Base-by-base conservation (phyloP, 2,113 vertebrate species). In the Leptosomus discolor region DNA sequence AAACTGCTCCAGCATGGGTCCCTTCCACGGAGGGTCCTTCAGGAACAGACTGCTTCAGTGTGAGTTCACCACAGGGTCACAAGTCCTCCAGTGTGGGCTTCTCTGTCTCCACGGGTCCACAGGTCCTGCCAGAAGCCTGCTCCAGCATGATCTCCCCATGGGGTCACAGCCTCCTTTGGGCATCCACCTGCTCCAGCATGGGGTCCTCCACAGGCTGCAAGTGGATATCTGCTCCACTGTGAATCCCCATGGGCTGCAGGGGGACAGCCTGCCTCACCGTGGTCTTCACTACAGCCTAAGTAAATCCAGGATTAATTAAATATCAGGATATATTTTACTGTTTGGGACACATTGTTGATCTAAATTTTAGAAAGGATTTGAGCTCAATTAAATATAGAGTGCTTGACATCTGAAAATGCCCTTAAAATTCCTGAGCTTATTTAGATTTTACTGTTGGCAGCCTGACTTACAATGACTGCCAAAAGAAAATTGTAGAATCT, bases 401-500 rank as follows among this genome's bases (percentile, higher is more conserved):
- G 15, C 15, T 16, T 92, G 76, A 71, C 65, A 68, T 87, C 53
- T 78, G 56, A 89, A 85, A 95, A 97, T 91, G 36, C 43, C 77
- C 41, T 91, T 94, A 85, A 85, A 91, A 94, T 89, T 95, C 51
- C 53, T 73, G 65, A 85, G 69, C 69, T 97, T 95, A 94, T 75
- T 93, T 81, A 87, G 80, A 71, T 94, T 87, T 94, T 92, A 91
- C n/a, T 89, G 64, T 45, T 94, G 73, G 92, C 79, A 96, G 56
- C 6, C 46, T 85, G 39, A 53, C 15, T 91, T 92, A 75, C 11
- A 94, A 60, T 65, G 56, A 65, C 51, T 87, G 68, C 73, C 86
- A 95, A 91, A 95, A 91, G 36, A 68, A 92, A 95, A 96, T 92
- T 53, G 89, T 75, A 67, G 26, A 8, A 51, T 94, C 83, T 87